Evolutionary conservation across 2,113 vertebrate species (phyloP).

Genomic region (Sinocyclocheilus rhinocerous): DNA sequence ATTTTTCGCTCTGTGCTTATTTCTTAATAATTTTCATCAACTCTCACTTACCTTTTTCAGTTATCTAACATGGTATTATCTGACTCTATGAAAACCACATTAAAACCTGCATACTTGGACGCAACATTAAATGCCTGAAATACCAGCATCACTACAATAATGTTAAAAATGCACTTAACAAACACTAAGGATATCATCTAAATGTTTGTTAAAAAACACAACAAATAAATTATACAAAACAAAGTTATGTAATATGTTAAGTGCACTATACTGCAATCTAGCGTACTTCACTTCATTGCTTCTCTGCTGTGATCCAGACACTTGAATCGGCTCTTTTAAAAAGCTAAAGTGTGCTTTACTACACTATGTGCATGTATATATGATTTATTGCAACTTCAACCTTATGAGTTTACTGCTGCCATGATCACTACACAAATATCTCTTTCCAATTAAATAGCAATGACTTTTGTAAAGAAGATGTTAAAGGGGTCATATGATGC

Average conservation of each 20-base stretch:
- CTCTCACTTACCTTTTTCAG: not conserved
- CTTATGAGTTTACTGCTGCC: not conserved
- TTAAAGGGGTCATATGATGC: too few species aligned
- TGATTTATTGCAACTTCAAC: not conserved
- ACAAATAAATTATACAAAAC: not conserved
- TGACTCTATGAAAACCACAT: not conserved
- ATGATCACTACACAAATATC: not conserved
- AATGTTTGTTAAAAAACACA: not conserved
- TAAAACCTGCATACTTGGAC: not conserved
- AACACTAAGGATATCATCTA: not conserved
- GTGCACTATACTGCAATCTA: not conserved
- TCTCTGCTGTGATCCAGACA: not conserved
- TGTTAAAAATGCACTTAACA: not conserved
- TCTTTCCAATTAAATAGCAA: not conserved
- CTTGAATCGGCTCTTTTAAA: not conserved
- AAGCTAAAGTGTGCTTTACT: not conserved
- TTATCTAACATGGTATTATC: not conserved
- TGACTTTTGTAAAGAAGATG: not conserved
- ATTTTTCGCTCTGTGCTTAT: constrained; percentile 8
- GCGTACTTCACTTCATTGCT: not conserved
- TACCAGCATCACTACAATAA: not conserved
- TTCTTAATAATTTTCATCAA: constrained; percentile 38
- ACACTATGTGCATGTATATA: not conserved
- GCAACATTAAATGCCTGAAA: not conserved
- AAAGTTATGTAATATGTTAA: not conserved